Evolutionary conservation across 2,797 vertebrate genomes (phyloP).

Genomic region (Ptychadena robeensis): DNA sequence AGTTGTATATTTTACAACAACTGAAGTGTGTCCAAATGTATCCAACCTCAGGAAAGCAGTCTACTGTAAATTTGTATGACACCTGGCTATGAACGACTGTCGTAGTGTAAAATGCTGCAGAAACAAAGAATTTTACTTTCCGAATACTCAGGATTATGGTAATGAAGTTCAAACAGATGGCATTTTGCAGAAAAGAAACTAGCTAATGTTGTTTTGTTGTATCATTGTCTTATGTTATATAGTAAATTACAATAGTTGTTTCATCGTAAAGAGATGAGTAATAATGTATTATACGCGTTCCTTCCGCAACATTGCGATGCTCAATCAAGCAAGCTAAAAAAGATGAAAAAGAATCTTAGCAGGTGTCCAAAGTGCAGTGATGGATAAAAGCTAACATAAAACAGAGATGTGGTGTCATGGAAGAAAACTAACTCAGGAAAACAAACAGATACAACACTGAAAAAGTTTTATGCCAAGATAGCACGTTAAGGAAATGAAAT

Average conservation of each 20-base stretch:
- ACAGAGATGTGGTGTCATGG: neutral
- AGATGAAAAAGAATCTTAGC: constrained; percentile 18
- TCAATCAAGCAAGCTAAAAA: constrained; percentile 23
- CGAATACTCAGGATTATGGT: constrained; percentile 1
- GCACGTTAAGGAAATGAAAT: constrained; percentile 33
- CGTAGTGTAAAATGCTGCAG: neutral
- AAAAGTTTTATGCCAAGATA: neutral
- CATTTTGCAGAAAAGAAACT: constrained; percentile 25
- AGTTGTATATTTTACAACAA: neutral
- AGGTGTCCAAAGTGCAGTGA: constrained; percentile 17
- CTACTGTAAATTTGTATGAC: neutral
- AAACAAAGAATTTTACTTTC: constrained; percentile 13
- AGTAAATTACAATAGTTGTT: constrained; percentile 23
- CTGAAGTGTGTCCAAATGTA: constrained; percentile 7
- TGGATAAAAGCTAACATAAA: constrained; percentile 17
- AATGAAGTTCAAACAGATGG: constrained; percentile 41
- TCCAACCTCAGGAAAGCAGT: neutral
- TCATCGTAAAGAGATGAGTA: constrained; percentile 21
- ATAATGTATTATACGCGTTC: constrained; percentile 29
- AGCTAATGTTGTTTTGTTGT: constrained; percentile 19
- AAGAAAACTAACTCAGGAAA: constrained; percentile 28
- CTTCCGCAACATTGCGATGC: constrained; percentile 14
- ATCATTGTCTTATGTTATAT: constrained; percentile 21
- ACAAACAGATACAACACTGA: constrained; percentile 11
- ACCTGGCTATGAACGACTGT: neutral